Evolutionary conservation across 1,140 invertebrate genomes (phyloP), one percentile per base, ranked within the genome.

Genomic region (Scaptomyza montana): DNA sequence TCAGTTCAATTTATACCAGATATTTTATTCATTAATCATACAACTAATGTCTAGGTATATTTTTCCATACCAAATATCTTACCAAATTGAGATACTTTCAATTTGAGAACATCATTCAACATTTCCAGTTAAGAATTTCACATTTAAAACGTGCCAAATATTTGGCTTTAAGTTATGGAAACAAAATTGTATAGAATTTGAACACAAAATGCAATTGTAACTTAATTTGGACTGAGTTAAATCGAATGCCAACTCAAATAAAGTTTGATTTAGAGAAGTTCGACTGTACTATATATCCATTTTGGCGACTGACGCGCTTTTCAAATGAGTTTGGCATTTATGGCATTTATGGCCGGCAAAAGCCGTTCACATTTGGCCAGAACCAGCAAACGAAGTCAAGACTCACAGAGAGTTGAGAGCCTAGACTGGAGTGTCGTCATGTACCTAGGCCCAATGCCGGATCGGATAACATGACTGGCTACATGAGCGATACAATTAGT

Each of bases 401-500:
- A 43, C 10, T n/a, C 12, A 36, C 33, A 9, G 33, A 36, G 33
- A 8, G 8, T 7, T 36, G 33, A 36, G 33, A 36, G 33, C 33
- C 33, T 36, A 36, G 33, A 36, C 33, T 43, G 12, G 39, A 43
- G 39, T 43, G 39, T 43, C 39, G 39, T 43, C 39, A 43, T 50
- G 0, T 13, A 43, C 9, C 19, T 74, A 57, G 55, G 16, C 21
- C 30, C 59, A 49, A 63, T 74, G 77, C 59, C 57, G 47, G 64
- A 80, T 85, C 80, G 80, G 80, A 77, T 85, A 78, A 74, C 80
- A 74, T 59, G 62, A 72, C 69, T 39, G 19, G 53, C 46, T 25
- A 73, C 69, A 73, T 78, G 64, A 65, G 70, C 78, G 50, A 66
- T 68, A 84, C 84, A 89, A 89, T 89, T 89, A 89, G 84, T 77